These are phyloP conservation scores for Drosophila nikananu DNA, from an alignment of 1,140 invertebrate genomes.

Conservation along the genomic window DNA sequence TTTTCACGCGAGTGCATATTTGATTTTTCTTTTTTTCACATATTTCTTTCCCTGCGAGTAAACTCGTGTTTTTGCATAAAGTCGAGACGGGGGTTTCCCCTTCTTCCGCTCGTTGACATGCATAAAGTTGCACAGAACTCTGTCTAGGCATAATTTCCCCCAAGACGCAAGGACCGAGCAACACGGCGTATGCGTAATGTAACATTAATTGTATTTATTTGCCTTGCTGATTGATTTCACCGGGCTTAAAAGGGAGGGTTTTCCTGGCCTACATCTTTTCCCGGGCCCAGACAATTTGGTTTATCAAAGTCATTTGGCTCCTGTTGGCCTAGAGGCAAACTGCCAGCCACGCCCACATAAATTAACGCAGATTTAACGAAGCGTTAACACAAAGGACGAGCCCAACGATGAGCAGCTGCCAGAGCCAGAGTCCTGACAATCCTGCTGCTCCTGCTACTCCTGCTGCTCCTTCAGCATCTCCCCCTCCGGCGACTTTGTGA, in stretches of 20 bases:
- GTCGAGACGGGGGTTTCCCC: neutral
- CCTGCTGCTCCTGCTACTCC: neutral
- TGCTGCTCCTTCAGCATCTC: neutral
- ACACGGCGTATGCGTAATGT: constrained; percentile 72
- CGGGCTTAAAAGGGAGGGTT: neutral
- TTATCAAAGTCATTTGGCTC: constrained; percentile 77
- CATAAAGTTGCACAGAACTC: constrained; percentile 71
- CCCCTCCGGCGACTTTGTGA: constrained; percentile 32
- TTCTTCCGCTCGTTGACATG: constrained; percentile 54
- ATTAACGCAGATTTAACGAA: constrained; percentile 79
- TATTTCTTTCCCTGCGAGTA: constrained; percentile 29
- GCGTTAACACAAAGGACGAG: constrained; percentile 54
- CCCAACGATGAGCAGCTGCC: constrained; percentile 18
- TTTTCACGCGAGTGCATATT: constrained; percentile 77
- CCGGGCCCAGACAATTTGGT: constrained; percentile 67
- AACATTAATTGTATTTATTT: constrained; percentile 82
- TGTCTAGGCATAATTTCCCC: constrained; percentile 60
- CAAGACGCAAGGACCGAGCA: constrained; percentile 28
- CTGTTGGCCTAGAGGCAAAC: constrained; percentile 40
- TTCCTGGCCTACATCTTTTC: constrained; percentile 40
- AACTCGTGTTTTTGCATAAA: constrained; percentile 48
- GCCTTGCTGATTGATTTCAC: constrained; percentile 75
- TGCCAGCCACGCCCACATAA: constrained; percentile 67
- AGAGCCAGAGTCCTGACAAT: constrained; percentile 10
- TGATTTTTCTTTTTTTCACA: constrained; percentile 77